Percentiles rank a stretch among this genome's conserved stretches.
phyloP scores from a whole-genome alignment of 2,113 vertebrate genomes.

The Eptesicus fuscus region DNA sequence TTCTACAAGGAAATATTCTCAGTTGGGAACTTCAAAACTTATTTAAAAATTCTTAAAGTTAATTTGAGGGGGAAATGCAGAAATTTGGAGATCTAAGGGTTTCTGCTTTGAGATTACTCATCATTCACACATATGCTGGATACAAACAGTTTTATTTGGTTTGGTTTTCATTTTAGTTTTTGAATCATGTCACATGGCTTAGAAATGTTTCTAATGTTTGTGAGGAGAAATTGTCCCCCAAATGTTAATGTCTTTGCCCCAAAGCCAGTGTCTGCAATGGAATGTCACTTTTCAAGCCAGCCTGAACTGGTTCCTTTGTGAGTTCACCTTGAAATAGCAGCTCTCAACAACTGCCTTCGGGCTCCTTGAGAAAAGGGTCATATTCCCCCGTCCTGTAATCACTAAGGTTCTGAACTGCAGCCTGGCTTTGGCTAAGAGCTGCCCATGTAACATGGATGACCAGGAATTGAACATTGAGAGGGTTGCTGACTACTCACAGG shows the following conservation, averaged over 20 bases:
- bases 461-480: background rate
- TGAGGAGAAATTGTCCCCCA: background rate
- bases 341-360: background rate
- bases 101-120: background rate
- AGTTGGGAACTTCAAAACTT: background rate
- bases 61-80: background rate
- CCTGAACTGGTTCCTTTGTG: background rate
- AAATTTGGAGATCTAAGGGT: background rate
- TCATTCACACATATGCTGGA: background rate
- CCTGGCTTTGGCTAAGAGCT: background rate
- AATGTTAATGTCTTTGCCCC: background rate
- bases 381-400: background rate
- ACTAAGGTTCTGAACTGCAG: background rate
- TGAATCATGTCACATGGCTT: background rate
- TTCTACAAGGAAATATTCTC: background rate
- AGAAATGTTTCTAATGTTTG: background rate
- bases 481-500: background rate
- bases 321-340: background rate
- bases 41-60: background rate
- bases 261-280: background rate
- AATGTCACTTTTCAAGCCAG: background rate
- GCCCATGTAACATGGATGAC: background rate
- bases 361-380: background rate
- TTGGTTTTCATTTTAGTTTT: background rate
- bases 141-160: background rate